These are phyloP conservation scores for Baronia brevicornis DNA, from an alignment of 2,888 invertebrate genomes.

Conservation along the genomic window DNA sequence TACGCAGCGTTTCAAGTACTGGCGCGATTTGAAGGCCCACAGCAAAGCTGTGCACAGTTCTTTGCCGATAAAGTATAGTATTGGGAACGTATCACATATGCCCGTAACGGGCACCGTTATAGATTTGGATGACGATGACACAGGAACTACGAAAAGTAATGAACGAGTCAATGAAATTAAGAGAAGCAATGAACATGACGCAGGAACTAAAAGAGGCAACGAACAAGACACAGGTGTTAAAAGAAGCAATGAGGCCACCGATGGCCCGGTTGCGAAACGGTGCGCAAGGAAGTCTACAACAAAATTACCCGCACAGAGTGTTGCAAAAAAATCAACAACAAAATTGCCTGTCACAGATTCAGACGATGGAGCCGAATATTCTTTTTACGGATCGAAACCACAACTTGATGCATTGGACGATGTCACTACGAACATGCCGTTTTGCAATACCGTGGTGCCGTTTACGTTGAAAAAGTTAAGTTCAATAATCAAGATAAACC, in stretches of 20 bases:
- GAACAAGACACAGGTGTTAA: too few relatives aligned
- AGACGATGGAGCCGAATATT: slow-evolving; percentile 39
- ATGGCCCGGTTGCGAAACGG: slow-evolving; percentile 20
- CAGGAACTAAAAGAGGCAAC: too few relatives aligned
- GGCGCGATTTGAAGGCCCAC: slow-evolving; percentile 37
- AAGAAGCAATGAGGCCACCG: slow-evolving; percentile 17
- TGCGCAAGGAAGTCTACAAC: slow-evolving; percentile 70
- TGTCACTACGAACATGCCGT: slow-evolving; percentile 68
- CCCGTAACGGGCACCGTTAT: background rate
- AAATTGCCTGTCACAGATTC: slow-evolving; percentile 35
- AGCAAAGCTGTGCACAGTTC: slow-evolving; percentile 30
- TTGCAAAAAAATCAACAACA: slow-evolving; percentile 49
- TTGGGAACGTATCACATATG: too few relatives aligned
- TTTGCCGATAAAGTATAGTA: slow-evolving; percentile 25
- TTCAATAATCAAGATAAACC: slow-evolving; percentile 68
- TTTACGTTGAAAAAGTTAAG: slow-evolving; percentile 65
- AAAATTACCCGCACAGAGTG: slow-evolving; percentile 34
- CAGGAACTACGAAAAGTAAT: too few relatives aligned
- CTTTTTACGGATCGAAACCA: slow-evolving; percentile 67
- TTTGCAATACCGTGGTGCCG: slow-evolving; percentile 63
- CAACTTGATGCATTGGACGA: slow-evolving; percentile 44
- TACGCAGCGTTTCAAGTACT: slow-evolving; percentile 28
- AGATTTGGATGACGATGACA: slow-evolving; percentile 17
- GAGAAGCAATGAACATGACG: slow-evolving; percentile 1
- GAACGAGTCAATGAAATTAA: too few relatives aligned